A percentile compares a stretch with the other conserved stretches of the same genome.
Evolutionary conservation across 2,113 vertebrate genomes (phyloP).

Genomic region (Ceyx cyanopectus): DNA sequence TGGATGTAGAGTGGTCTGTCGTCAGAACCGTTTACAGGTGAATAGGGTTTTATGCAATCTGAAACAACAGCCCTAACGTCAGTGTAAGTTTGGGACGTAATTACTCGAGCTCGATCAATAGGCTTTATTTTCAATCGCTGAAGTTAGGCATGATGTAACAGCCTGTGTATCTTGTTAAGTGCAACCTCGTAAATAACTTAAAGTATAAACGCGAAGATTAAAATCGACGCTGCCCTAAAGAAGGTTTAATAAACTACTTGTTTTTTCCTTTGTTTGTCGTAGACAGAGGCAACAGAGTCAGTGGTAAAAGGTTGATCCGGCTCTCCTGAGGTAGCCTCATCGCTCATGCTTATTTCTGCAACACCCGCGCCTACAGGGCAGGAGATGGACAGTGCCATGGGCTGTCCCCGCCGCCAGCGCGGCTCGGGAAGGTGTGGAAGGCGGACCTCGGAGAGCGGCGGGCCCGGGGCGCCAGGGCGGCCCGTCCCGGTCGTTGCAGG

Average conservation of each 20-base stretch:
- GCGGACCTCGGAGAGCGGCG: too few relatives aligned
- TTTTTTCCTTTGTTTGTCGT: background rate
- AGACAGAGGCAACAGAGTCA: background rate
- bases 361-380: background rate
- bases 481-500: background rate
- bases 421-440: background rate
- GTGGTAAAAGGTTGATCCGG: accelerated
- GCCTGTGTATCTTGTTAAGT: too few relatives aligned
- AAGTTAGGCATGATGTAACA: background rate
- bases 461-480: background rate
- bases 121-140: background rate
- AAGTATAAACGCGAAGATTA: background rate
- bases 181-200: background rate
- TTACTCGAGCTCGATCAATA: background rate
- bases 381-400: background rate
- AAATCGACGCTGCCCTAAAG: background rate
- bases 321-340: accelerated
- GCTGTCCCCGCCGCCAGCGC: background rate
- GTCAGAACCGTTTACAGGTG: background rate
- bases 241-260: background rate
- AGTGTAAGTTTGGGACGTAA: background rate
- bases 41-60: background rate
- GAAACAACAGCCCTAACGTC: background rate
- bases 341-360: background rate
- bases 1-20: too few relatives aligned